Conservation (phyloP, 1,140 invertebrate species). For the Drosophila equinoxialis region DNA sequence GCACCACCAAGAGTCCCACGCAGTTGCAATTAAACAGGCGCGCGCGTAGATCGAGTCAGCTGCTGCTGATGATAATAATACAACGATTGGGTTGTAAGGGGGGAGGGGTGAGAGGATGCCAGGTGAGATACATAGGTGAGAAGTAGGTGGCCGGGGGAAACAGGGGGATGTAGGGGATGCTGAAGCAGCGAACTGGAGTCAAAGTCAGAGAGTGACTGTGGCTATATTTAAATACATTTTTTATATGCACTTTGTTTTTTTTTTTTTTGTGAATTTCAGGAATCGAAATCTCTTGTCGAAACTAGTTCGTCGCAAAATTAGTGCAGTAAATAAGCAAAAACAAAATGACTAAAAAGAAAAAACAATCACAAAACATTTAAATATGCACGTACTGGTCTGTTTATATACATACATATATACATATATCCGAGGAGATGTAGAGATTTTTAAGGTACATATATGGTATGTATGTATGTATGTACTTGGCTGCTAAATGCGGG, state of each 20-base stretch:
- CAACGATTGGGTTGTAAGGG: background rate
- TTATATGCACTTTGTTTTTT: conserved; percentile 76
- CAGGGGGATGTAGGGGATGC: background rate
- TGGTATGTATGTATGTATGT: background rate
- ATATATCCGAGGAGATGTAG: conserved; percentile 29
- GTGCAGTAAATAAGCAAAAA: conserved; percentile 69
- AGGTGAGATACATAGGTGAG: too few species aligned
- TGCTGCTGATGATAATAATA: conserved; percentile 48
- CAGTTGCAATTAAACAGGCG: conserved; percentile 58
- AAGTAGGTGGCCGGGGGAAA: background rate
- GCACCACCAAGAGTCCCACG: conserved; percentile 28
- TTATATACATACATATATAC: conserved; percentile 16
- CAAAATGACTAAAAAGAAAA: conserved; percentile 23
- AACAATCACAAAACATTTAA: conserved; percentile 40
- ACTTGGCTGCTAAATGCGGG: conserved; percentile 45
- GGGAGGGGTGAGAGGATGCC: background rate
- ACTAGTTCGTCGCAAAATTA: conserved; percentile 74
- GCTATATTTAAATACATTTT: conserved; percentile 66
- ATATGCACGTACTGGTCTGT: conserved; percentile 47
- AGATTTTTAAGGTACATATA: background rate
- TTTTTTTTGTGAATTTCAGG: conserved; percentile 53
- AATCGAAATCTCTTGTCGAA: conserved; percentile 56
- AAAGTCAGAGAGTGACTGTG: conserved; percentile 19
- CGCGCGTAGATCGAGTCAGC: conserved; percentile 64
- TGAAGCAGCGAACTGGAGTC: conserved; percentile 20